Conservation (phyloP, 1,140 invertebrate genomes). For the Brachionus sp. region DNA sequence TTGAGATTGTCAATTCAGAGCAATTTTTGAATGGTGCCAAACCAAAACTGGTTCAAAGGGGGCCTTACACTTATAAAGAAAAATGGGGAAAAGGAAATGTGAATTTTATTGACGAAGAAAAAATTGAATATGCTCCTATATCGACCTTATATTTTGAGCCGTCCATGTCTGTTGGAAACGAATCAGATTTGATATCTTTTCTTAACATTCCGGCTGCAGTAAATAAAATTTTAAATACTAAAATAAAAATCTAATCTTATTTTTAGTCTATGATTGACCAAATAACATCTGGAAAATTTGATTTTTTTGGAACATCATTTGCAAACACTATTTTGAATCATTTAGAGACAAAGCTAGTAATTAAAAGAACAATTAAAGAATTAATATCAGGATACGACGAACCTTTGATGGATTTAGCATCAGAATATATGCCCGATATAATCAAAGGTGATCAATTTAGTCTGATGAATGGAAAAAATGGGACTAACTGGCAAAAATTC, state of each 20-base stretch:
- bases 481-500: slow-evolving; percentile 25
- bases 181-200: slow-evolving; percentile 27
- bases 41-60: slow-evolving; percentile 6
- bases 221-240: background rate
- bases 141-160: background rate
- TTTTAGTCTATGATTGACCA: slow-evolving; percentile 27
- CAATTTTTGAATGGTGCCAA: slow-evolving; percentile 21
- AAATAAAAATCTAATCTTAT: background rate
- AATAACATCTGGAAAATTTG: background rate
- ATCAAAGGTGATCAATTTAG: slow-evolving; percentile 27
- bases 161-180: background rate
- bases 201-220: slow-evolving; percentile 1
- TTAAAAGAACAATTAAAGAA: background rate
- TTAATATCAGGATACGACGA: slow-evolving; percentile 39
- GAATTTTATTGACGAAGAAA: background rate
- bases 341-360: slow-evolving; percentile 14
- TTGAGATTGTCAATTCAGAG: background rate
- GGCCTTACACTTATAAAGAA: slow-evolving; percentile 26
- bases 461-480: slow-evolving; percentile 36
- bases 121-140: background rate
- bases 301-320: background rate
- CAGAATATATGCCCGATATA: background rate
- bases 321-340: background rate
- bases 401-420: slow-evolving; percentile 23
- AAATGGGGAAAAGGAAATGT: slow-evolving; percentile 4